Base-by-base conservation (phyloP, 2,113 vertebrate genomes). In the Poeciliopsis occidentalis region DNA sequence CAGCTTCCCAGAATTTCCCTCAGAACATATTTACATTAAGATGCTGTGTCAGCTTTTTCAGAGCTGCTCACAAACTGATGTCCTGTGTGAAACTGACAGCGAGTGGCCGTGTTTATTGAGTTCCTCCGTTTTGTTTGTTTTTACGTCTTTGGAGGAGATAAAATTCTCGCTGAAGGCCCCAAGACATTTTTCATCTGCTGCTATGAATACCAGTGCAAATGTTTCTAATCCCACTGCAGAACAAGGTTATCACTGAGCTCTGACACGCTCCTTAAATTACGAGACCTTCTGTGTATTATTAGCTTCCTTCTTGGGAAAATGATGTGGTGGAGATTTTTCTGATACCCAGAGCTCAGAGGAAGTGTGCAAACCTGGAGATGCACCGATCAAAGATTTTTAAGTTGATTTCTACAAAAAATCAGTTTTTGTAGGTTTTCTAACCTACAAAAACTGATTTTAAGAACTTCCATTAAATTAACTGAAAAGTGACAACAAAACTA, bases 131-230 rank as follows among this genome's bases (percentile, higher is more conserved):
- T 75, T 71, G 78, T 92, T 90, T 92, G 76, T 89, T 92, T 84
- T 91, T 79, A 79, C 80, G 70, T 88, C 83, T 87, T 71, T 78
- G 78, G 75, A 79, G 75, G 44, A 87, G 88, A 92, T 86, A 82
- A 75, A 88, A 89, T 93, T 91, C 90, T 89, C 61, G 57, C 81
- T 12, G 32, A 61, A 64, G 90, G 86, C 85, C 84, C 87, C 89
- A 82, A 78, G 62, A 79, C 64, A 82, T 85, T 78, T 91, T 90
- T 85, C 71, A 83, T 90, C 81, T 84, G 75, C 79, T 31, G 77
- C 85, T 88, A 85, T 82, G 89, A 92, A 92, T 93, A 83, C 84
- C 78, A 87, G 72, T 60, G 85, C 83, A 90, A 93, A 93, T 94
- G 92, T 94, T 92, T 92, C 76, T 87, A 88, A 91, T 88, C 88